A percentile compares a stretch with the other conserved stretches of the same genome.
These are phyloP conservation scores for Paracyclopina nana DNA, from an alignment of 1,140 invertebrate genomes.

Conservation along the genomic window DNA sequence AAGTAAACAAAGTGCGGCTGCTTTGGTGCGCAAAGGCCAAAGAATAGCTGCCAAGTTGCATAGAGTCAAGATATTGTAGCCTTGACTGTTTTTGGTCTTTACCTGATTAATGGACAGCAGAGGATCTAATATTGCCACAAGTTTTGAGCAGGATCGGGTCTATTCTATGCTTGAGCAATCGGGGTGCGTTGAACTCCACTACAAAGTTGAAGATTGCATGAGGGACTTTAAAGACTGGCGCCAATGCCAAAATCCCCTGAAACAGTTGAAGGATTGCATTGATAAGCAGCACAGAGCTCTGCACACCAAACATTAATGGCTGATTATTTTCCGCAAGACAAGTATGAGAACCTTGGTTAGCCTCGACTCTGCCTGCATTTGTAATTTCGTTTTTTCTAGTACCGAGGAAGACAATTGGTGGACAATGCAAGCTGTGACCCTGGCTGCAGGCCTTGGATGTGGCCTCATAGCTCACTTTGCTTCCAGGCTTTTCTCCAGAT, in stretches of 20 bases:
- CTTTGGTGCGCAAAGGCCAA: too few relatives aligned
- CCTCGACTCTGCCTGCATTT: neutral
- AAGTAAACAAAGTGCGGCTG: too few relatives aligned
- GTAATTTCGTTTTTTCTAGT: too few relatives aligned
- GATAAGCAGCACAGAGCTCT: neutral
- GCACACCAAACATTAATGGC: neutral
- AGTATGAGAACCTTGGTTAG: neutral
- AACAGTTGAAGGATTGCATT: constrained; percentile 2
- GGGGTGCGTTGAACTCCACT: constrained; percentile 5
- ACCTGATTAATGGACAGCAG: too few relatives aligned
- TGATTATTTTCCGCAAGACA: neutral
- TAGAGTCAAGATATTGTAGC: too few relatives aligned
- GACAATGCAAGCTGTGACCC: neutral
- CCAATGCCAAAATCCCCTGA: neutral
- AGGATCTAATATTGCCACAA: too few relatives aligned
- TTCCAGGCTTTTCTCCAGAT: neutral
- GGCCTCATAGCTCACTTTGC: neutral
- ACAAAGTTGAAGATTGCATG: constrained; percentile 9
- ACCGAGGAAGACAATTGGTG: neutral
- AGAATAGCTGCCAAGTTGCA: too few relatives aligned
- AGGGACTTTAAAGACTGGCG: constrained; percentile 7
- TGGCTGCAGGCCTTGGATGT: neutral
- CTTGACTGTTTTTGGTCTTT: too few relatives aligned
- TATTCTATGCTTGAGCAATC: neutral
- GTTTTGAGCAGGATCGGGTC: neutral